phyloP scores from a whole-genome alignment of 2,888 invertebrate species.

The Mellilla xanthometata region DNA sequence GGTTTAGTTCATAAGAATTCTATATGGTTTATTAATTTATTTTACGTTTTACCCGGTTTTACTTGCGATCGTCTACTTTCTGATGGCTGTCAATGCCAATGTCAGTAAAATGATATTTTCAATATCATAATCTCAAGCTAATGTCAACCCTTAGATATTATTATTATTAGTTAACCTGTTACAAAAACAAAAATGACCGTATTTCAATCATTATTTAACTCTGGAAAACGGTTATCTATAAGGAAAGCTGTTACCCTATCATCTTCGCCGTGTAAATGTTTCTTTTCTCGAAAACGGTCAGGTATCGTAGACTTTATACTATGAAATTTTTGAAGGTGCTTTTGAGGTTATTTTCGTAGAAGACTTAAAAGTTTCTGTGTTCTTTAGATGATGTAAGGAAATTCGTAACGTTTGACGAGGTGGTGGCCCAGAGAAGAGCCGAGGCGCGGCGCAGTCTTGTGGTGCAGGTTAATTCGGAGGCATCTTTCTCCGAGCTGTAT shows the following conservation, averaged over 20 bases:
- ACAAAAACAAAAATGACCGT: slow-evolving; percentile 62
- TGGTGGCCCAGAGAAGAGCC: slow-evolving; percentile 80
- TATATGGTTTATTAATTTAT: too few species aligned
- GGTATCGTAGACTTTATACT: slow-evolving; percentile 42
- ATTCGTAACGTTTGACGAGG: slow-evolving; percentile 79
- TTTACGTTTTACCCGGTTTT: too few species aligned
- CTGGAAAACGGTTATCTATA: slow-evolving; percentile 52
- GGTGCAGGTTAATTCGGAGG: slow-evolving; percentile 89
- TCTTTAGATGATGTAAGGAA: slow-evolving; percentile 38
- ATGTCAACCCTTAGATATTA: not conserved
- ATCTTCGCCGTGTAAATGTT: slow-evolving; percentile 49
- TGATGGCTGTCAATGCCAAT: too few species aligned
- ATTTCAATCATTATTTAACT: slow-evolving; percentile 59
- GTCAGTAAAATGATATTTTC: too few species aligned
- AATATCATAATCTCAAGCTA: too few species aligned
- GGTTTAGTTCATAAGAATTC: too few species aligned
- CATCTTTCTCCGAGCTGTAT: slow-evolving; percentile 86
- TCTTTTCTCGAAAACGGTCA: slow-evolving; percentile 54
- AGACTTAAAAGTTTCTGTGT: not conserved
- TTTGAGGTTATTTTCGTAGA: slow-evolving; percentile 59
- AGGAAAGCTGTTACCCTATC: slow-evolving; percentile 50
- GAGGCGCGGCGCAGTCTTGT: slow-evolving; percentile 88
- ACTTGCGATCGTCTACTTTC: too few species aligned
- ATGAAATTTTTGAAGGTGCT: slow-evolving; percentile 39
- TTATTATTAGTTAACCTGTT: not conserved